Evolutionary conservation across 2,113 vertebrate genomes (phyloP).

Genomic region (Synchiropus splendidus): DNA sequence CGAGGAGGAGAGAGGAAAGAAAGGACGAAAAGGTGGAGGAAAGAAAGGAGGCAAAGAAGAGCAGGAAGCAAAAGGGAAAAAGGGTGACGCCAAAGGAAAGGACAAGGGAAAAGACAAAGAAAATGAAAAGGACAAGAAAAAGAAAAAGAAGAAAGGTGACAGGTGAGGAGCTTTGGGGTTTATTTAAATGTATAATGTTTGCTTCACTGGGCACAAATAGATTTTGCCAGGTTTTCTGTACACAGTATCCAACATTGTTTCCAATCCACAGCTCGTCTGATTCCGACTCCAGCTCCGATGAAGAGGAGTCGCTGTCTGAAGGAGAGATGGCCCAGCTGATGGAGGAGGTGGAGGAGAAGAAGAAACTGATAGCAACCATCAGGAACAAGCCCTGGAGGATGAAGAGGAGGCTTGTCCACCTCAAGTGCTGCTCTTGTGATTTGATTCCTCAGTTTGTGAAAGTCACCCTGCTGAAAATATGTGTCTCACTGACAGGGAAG

Average conservation of each 20-base stretch:
- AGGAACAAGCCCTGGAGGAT: slow-evolving; percentile 93
- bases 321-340: slow-evolving; percentile 77
- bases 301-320: slow-evolving; percentile 81
- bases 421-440: slow-evolving; percentile 64
- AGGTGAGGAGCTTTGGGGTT: slow-evolving; percentile 44
- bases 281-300: slow-evolving; percentile 60
- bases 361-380: slow-evolving; percentile 85
- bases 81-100: slow-evolving; percentile 44
- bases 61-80: slow-evolving; percentile 49
- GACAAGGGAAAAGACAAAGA: slow-evolving; percentile 49
- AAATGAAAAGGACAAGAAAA: slow-evolving; percentile 57
- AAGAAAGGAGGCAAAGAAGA: slow-evolving; percentile 51
- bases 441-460: too few relatives aligned
- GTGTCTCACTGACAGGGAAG: slow-evolving; percentile 69
- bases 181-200: too few relatives aligned
- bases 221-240: not conserved
- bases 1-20: slow-evolving; percentile 37
- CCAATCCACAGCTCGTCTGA: slow-evolving; percentile 64
- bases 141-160: slow-evolving; percentile 61
- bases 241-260: not conserved
- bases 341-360: slow-evolving; percentile 95
- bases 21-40: slow-evolving; percentile 44
- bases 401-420: slow-evolving; percentile 74
- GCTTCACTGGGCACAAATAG: not conserved
- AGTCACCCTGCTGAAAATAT: not conserved